These are phyloP conservation scores for Mycalesis mineus DNA, from an alignment of 2,888 invertebrate genomes.

Conservation along the genomic window DNA sequence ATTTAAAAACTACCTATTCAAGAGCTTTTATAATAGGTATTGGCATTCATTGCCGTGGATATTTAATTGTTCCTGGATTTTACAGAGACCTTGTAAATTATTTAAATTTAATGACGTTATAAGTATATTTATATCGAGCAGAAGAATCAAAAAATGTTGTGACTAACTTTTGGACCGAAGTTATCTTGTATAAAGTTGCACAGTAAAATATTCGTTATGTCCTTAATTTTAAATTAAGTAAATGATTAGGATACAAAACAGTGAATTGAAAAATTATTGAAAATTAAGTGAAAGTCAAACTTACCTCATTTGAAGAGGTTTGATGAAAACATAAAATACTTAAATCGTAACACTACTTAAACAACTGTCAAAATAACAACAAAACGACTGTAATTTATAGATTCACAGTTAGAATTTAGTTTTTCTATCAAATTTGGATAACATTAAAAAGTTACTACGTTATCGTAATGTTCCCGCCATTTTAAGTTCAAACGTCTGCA, in stretches of 20 bases:
- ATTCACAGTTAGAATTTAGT: not conserved
- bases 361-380: not conserved
- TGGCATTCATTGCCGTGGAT: too few relatives aligned
- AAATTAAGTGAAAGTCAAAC: not conserved
- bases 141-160: too few relatives aligned
- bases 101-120: too few relatives aligned
- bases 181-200: too few relatives aligned
- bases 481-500: constrained; percentile 42
- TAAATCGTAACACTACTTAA: not conserved
- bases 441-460: constrained; percentile 51
- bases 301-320: not conserved
- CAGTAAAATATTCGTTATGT: too few relatives aligned
- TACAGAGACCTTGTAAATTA: too few relatives aligned
- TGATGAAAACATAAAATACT: not conserved
- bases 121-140: too few relatives aligned
- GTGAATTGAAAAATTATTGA: not conserved
- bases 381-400: not conserved
- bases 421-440: constrained; percentile 6
- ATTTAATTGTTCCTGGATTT: too few relatives aligned
- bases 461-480: constrained; percentile 68
- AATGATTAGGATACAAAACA: not conserved
- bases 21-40: too few relatives aligned
- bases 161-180: too few relatives aligned
- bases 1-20: too few relatives aligned
- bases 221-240: too few relatives aligned